phyloP scores from a whole-genome alignment of 2,797 vertebrate species.

The Falco cherrug region DNA sequence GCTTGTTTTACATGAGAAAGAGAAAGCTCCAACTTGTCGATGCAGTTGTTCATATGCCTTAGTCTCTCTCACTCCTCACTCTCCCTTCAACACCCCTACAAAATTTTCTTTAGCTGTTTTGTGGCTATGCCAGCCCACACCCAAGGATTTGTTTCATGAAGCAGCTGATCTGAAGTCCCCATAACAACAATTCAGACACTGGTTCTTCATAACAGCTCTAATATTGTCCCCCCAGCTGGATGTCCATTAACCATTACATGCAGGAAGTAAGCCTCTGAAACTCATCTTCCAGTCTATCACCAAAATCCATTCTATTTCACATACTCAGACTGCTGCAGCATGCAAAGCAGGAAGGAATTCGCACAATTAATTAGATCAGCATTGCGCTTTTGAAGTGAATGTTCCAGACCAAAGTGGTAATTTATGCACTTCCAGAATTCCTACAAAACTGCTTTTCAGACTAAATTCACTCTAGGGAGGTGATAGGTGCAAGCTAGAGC shows the following conservation, averaged over 20 bases:
- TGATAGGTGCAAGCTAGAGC: neutral
- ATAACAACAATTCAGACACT: neutral
- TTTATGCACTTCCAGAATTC: neutral
- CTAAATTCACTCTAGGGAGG: neutral
- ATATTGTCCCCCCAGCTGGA: neutral
- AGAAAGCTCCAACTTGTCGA: neutral
- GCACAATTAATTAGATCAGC: neutral
- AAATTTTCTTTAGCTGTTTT: neutral
- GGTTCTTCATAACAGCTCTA: neutral
- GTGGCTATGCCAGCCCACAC: neutral
- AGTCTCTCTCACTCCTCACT: neutral
- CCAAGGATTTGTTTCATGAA: rapidly evolving
- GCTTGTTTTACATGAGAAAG: neutral
- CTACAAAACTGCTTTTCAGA: neutral
- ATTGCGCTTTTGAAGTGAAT: neutral
- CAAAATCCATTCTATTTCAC: neutral
- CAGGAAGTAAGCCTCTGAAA: neutral
- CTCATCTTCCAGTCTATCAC: neutral
- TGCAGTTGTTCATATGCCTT: neutral
- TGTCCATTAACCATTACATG: neutral
- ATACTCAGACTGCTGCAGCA: neutral
- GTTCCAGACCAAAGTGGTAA: neutral
- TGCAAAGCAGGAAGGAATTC: neutral
- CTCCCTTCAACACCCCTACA: neutral
- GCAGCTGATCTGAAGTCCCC: neutral